Base-by-base conservation (phyloP, 2,888 invertebrate genomes). In the Oasisia sp. region DNA sequence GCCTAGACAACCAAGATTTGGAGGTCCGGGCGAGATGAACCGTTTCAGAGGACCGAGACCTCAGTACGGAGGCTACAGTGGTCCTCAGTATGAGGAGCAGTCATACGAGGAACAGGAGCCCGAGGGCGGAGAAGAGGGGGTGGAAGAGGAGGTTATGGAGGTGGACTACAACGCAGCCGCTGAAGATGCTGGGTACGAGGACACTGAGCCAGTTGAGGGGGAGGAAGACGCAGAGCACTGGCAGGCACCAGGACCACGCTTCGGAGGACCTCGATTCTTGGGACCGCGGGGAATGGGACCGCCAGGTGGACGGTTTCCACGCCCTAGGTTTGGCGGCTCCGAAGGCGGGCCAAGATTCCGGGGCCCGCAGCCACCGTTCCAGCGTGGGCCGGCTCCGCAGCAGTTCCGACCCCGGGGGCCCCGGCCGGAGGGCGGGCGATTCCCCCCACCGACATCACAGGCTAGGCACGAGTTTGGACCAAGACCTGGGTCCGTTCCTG, bases 51-150 rank as follows among this genome's bases (percentile, higher is more conserved):
- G 50, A 32, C 90, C 50, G 44, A 89, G 92, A 89, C 58, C 91
- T 56, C 32, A n/a, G 38, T 89, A 32, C 56, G 74, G 90, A 32
- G 90, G 45, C 27, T 91, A 89, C 27, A 91, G 90, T 14, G 90
- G 89, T 32, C 91, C 74, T 12, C 91, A 58, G 89, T 58, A 56
- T 19, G 92, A 56, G 91, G 92, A 32, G 50, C 92, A 91, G 45
- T 89, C 32, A n/a, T 91, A 91, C 14, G 74, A 93, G 50, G 92
- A 89, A 27, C 12, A 91, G 92, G 74, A 56, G 58, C 27, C 32
- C 56, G 89, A 91, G 92, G 93, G 44, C 32, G 91, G n/a, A 92
- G 93, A 89, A 58, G 92, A 32, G 92, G 92, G 19, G 93, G 91
- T 38, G 91, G 91, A 19, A 32, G 93, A 89, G 92, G 92, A 91